Conservation (phyloP, 2,888 invertebrate species). For the Agonopterix heracliana region DNA sequence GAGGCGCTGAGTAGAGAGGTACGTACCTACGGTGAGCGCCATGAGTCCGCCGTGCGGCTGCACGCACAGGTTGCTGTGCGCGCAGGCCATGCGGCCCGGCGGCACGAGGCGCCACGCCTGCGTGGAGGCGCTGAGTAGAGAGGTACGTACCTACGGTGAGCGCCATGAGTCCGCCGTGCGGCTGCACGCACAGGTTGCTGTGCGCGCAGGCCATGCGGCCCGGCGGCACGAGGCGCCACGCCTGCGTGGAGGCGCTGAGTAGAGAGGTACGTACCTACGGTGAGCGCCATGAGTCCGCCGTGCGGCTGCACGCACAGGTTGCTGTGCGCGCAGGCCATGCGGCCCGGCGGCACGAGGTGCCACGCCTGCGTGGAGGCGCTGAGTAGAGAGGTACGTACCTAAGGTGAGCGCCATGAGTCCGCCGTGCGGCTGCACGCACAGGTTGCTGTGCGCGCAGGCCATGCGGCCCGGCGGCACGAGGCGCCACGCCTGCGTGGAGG, state of each 20-base stretch:
- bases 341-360: no score
- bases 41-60: constrained; percentile 80
- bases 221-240: constrained; percentile 83
- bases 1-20: no score
- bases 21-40: no score
- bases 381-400: no score
- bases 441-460: constrained; percentile 90
- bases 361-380: no score
- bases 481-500: constrained; percentile 93
- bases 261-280: no score
- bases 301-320: no score
- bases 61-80: no score
- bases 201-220: constrained; percentile 92
- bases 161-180: constrained; percentile 77
- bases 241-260: constrained; percentile 93
- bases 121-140: no score
- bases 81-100: no score
- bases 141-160: constrained; percentile 64
- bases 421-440: constrained; percentile 83
- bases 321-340: no score
- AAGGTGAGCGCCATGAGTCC: constrained; percentile 76
- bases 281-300: constrained; percentile 85
- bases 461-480: constrained; percentile 83
- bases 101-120: no score
- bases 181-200: constrained; percentile 88